Conservation (phyloP, 2,113 vertebrate species). For the Apistogramma diplotaenia region DNA sequence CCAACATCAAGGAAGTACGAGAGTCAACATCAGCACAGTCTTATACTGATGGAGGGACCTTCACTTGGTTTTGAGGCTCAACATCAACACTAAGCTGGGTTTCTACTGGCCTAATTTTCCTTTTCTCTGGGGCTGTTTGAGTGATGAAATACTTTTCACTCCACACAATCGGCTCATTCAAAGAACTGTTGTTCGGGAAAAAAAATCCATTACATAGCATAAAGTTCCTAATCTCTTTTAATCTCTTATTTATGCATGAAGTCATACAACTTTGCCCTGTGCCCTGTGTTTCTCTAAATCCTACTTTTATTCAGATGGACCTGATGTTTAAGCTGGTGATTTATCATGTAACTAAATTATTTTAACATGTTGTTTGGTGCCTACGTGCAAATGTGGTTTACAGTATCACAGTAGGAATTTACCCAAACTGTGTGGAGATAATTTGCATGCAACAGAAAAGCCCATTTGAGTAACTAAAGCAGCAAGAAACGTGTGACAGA, state of each 20-base stretch:
- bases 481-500: neutral
- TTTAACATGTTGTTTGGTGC: accelerated
- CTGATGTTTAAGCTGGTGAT: neutral
- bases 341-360: neutral
- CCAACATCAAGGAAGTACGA: neutral
- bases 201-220: neutral
- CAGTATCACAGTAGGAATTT: neutral
- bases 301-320: neutral
- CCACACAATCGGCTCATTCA: neutral
- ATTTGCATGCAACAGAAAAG: neutral
- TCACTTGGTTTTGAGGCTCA: neutral
- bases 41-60: neutral
- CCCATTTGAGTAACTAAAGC: neutral
- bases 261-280: neutral
- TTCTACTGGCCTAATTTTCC: neutral
- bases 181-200: neutral
- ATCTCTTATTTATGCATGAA: neutral
- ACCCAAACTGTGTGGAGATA: neutral
- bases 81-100: neutral
- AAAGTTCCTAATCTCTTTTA: neutral
- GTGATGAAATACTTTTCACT: too few species aligned
- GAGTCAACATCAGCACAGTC: accelerated
- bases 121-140: neutral
- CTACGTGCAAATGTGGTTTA: neutral
- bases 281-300: neutral